These are phyloP conservation scores for Halocaridina rubra DNA, from an alignment of 2,888 invertebrate genomes.

Conservation along the genomic window DNA sequence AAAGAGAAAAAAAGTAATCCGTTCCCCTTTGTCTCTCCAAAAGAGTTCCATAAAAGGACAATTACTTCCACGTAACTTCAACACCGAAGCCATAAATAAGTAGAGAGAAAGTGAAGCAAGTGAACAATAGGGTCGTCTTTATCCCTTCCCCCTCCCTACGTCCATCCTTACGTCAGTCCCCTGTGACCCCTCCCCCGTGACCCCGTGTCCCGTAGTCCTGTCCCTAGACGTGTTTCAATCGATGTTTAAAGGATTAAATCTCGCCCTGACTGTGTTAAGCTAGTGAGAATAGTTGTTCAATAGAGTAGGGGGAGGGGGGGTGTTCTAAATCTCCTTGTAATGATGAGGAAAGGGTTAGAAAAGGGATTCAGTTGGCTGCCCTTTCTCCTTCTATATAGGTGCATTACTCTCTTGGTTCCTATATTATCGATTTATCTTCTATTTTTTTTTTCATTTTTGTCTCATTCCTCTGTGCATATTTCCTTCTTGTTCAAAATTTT, in stretches of 20 bases:
- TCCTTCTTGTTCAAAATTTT: too few relatives aligned
- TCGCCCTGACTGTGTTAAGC: constrained; percentile 23
- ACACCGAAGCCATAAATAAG: not conserved
- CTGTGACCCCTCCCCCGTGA: too few relatives aligned
- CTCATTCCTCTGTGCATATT: not conserved
- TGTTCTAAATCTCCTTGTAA: not conserved
- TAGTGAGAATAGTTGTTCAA: constrained; percentile 14
- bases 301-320: not conserved
- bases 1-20: not conserved
- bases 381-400: too few relatives aligned
- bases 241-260: constrained; percentile 49
- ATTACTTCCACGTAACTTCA: not conserved
- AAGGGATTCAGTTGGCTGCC: too few relatives aligned
- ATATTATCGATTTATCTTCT: too few relatives aligned
- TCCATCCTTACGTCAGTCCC: not conserved
- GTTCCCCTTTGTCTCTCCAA: too few relatives aligned
- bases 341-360: not conserved
- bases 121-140: not conserved
- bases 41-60: not conserved
- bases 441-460: not conserved
- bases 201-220: too few relatives aligned
- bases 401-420: too few relatives aligned
- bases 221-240: constrained; percentile 35
- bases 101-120: too few relatives aligned
- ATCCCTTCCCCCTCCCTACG: too few relatives aligned